phyloP scores from a whole-genome alignment of 2,888 invertebrate species.

The Epistrophella euchroma region DNA sequence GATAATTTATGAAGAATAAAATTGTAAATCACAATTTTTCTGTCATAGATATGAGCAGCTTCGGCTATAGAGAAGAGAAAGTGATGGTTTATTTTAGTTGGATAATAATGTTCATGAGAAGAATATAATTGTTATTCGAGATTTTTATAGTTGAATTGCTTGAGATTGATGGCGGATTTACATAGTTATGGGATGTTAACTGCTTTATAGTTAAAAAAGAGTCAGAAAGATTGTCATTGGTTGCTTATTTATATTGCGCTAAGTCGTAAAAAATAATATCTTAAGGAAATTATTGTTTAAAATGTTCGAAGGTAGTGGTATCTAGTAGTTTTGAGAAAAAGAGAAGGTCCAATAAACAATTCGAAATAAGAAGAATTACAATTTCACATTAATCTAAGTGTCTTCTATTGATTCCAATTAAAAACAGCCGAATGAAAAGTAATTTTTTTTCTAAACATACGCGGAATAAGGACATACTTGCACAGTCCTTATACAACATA shows the following conservation, averaged over 20 bases:
- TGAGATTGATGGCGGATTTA: background rate
- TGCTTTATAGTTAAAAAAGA: background rate
- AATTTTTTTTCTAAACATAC: no score
- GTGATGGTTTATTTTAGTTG: constrained; percentile 3
- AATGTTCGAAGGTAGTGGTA: no score
- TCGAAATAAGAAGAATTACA: no score
- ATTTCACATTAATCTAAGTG: no score
- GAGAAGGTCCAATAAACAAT: no score
- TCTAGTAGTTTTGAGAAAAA: no score
- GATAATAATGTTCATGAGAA: background rate
- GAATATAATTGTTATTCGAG: background rate
- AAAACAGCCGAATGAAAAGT: no score
- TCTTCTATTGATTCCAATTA: no score
- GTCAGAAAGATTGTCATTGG: background rate
- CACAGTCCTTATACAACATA: no score
- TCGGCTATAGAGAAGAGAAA: background rate
- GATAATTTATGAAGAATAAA: constrained; percentile 20
- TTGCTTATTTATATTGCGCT: background rate
- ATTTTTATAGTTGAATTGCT: background rate
- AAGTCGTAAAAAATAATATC: background rate
- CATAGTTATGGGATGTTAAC: background rate
- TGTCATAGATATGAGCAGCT: background rate
- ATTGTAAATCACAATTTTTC: constrained; percentile 30
- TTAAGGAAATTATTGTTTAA: no score
- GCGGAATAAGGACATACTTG: no score